These are phyloP conservation scores for Pyrrhia umbra DNA, from an alignment of 2,888 invertebrate genomes.

Conservation along the genomic window DNA sequence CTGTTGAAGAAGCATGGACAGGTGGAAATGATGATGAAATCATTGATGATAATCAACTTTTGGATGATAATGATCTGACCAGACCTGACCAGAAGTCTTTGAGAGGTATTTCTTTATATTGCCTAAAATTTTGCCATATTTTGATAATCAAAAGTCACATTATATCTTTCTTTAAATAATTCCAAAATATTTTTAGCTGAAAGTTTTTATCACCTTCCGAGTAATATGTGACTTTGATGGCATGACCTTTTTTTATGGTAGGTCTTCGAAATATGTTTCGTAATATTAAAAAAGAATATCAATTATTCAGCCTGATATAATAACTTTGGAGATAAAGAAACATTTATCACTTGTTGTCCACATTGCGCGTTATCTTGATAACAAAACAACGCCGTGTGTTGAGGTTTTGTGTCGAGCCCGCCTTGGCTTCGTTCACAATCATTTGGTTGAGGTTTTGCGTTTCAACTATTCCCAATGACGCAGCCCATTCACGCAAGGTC, in stretches of 20 bases:
- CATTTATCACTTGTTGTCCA: slow-evolving; percentile 41
- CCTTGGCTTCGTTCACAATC: slow-evolving; percentile 26
- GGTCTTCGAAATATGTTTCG: background rate
- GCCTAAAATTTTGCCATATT: background rate
- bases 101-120: slow-evolving; percentile 91
- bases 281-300: slow-evolving; percentile 25
- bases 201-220: background rate
- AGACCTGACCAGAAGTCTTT: slow-evolving; percentile 96
- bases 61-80: slow-evolving; percentile 97
- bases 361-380: slow-evolving; percentile 59
- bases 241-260: background rate
- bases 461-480: slow-evolving; percentile 68
- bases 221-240: background rate
- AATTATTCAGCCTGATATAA: slow-evolving; percentile 36
- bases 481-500: slow-evolving; percentile 59
- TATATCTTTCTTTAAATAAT: no score
- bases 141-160: background rate
- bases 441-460: slow-evolving; percentile 80
- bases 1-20: slow-evolving; percentile 90
- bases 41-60: slow-evolving; percentile 96
- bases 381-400: slow-evolving; percentile 42
- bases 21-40: slow-evolving; percentile 92
- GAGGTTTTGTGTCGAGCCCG: slow-evolving; percentile 66
- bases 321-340: slow-evolving; percentile 39
- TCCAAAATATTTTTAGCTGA: background rate